Evolutionary conservation across 2,888 invertebrate genomes (phyloP).

Genomic region (Odontocolon sp.): DNA sequence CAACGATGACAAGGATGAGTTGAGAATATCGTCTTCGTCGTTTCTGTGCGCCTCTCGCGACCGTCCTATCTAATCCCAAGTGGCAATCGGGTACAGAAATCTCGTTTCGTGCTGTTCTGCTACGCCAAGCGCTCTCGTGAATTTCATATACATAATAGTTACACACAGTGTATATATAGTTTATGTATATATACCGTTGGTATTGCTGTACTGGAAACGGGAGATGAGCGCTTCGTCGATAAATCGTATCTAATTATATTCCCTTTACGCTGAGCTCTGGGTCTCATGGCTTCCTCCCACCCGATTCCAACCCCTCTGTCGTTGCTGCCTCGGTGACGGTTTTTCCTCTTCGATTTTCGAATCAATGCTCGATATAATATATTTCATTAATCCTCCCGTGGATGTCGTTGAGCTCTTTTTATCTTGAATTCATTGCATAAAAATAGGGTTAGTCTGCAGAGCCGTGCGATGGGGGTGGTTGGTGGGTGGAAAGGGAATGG

Average conservation of each 20-base stretch:
- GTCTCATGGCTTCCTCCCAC: not conserved
- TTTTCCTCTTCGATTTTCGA: not conserved
- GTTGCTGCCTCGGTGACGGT: not conserved
- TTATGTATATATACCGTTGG: not conserved
- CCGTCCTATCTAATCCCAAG: slow-evolving; percentile 57
- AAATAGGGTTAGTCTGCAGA: not conserved
- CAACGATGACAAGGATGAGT: not conserved
- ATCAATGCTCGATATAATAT: not conserved
- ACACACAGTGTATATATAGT: not conserved
- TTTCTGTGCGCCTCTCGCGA: slow-evolving; percentile 56
- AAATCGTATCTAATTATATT: slow-evolving; percentile 58
- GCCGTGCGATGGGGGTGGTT: not conserved
- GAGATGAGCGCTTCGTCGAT: slow-evolving; percentile 52
- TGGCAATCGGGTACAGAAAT: slow-evolving; percentile 57
- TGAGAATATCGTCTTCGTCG: slow-evolving; percentile 40
- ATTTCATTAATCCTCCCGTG: not conserved
- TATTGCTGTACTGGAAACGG: slow-evolving; percentile 32
- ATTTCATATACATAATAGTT: slow-evolving; percentile 26
- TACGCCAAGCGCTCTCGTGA: slow-evolving; percentile 5
- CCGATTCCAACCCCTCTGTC: not conserved
- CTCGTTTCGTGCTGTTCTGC: slow-evolving; percentile 50
- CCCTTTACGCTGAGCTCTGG: slow-evolving; percentile 21
- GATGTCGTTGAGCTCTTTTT: not conserved
- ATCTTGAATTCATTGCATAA: slow-evolving; percentile 3
- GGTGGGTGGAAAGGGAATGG: not conserved